A percentile compares a stretch with the other conserved stretches of the same genome.
These are phyloP conservation scores for Onychomys torridus DNA, from an alignment of 2,797 vertebrate genomes.

Conservation along the genomic window DNA sequence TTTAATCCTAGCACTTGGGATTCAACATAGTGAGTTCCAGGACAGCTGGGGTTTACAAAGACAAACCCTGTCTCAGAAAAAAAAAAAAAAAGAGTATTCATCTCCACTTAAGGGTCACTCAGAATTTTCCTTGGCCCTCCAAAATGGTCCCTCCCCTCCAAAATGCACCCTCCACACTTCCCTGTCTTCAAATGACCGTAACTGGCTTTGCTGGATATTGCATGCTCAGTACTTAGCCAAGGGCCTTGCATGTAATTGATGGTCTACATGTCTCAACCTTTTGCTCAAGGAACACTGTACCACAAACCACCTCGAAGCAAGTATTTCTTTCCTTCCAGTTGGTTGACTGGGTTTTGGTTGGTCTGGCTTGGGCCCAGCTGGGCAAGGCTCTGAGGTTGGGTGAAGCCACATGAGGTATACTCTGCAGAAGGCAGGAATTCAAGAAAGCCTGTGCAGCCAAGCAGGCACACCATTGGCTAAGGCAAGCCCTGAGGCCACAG, in stretches of 20 bases:
- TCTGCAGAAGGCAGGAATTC: conserved; percentile 35
- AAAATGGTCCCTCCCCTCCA: neutral
- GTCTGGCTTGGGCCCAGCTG: neutral
- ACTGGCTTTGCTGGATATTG: neutral
- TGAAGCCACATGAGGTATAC: neutral
- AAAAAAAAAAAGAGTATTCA: neutral
- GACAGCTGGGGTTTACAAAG: neutral
- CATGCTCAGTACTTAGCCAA: neutral
- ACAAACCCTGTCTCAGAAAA: neutral
- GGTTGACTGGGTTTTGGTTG: neutral
- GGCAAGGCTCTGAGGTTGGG: neutral
- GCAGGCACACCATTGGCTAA: neutral
- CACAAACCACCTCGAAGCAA: neutral
- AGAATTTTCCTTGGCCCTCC: neutral
- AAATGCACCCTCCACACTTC: neutral
- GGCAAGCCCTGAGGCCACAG: neutral
- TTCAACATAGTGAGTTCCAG: neutral
- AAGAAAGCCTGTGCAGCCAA: neutral
- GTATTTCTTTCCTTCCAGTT: neutral
- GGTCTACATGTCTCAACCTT: neutral
- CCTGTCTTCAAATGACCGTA: neutral
- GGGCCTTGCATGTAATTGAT: neutral
- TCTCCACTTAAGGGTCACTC: neutral
- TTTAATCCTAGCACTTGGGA: neutral
- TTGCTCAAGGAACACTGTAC: neutral